Percentiles rank a stretch among this genome's conserved stretches.
Evolutionary conservation across 2,113 vertebrate genomes (phyloP).

Genomic region (Corapipo altera): DNA sequence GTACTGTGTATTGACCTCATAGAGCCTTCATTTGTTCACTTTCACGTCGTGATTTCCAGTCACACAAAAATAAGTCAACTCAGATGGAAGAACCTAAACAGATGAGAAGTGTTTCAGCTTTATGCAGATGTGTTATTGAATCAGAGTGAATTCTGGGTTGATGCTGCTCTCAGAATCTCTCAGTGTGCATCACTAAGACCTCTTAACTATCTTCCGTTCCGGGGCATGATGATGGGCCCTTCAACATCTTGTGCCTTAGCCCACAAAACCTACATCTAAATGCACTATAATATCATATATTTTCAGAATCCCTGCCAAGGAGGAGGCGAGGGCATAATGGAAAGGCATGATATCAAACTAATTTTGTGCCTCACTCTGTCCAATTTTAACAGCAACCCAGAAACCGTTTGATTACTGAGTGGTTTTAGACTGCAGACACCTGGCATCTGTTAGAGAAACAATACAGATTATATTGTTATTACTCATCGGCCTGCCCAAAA

Average conservation of each 20-base stretch:
- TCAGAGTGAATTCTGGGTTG: background rate
- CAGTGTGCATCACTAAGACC: background rate
- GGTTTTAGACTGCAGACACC: background rate
- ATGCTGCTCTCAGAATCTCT: background rate
- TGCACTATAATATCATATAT: background rate
- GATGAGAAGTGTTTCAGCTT: background rate
- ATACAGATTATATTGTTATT: background rate
- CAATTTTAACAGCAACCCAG: background rate
- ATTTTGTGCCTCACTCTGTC: background rate
- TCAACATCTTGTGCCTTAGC: background rate
- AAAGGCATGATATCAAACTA: background rate
- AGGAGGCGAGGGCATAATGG: background rate
- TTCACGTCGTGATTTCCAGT: background rate
- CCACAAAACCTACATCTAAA: background rate
- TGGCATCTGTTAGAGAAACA: background rate
- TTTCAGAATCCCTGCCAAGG: background rate
- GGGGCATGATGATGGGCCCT: background rate
- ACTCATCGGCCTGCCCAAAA: background rate
- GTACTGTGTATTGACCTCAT: background rate
- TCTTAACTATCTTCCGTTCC: slow-evolving; percentile 28
- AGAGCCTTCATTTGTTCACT: background rate
- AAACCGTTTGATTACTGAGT: background rate
- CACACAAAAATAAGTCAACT: background rate
- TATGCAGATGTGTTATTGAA: background rate
- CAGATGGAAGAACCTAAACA: background rate